Percentiles rank a stretch among this genome's conserved stretches.
phyloP scores from a whole-genome alignment of 1,140 invertebrate species.

The Brachionus asplanchnoidis region DNA sequence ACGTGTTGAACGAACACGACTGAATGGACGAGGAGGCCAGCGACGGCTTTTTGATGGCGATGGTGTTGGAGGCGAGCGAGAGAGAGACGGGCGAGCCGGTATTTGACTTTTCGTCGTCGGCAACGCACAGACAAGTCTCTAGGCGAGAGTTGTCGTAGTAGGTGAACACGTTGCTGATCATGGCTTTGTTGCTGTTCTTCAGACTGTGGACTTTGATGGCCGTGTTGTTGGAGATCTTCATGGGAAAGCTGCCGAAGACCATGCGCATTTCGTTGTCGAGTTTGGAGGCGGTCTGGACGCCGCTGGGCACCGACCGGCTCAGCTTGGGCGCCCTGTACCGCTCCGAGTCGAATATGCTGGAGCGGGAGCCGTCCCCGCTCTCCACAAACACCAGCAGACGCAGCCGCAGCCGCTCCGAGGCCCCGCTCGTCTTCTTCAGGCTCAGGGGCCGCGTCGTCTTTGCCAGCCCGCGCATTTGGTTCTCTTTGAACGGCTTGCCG shows the following conservation, averaged over 20 bases:
- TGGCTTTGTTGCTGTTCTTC: neutral
- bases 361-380: neutral
- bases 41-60: neutral
- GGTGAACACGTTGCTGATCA: slow-evolving; percentile 37
- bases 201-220: slow-evolving; percentile 31
- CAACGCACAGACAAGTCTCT: neutral
- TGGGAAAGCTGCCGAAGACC: slow-evolving; percentile 38
- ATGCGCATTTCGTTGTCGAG: slow-evolving; percentile 17
- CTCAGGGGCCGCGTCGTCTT: neutral
- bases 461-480: neutral
- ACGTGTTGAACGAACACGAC: neutral
- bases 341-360: slow-evolving; percentile 16
- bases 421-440: neutral
- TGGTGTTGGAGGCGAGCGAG: neutral
- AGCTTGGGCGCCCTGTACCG: neutral
- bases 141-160: neutral
- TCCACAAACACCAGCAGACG: neutral
- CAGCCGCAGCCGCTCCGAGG: neutral
- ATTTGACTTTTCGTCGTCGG: neutral
- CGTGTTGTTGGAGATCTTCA: slow-evolving; percentile 27
- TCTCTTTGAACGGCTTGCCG: neutral
- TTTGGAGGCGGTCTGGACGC: neutral
- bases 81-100: neutral
- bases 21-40: neutral
- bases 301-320: neutral